These are phyloP conservation scores for Dryobates pubescens DNA, from an alignment of 2,797 vertebrate species.

Conservation along the genomic window DNA sequence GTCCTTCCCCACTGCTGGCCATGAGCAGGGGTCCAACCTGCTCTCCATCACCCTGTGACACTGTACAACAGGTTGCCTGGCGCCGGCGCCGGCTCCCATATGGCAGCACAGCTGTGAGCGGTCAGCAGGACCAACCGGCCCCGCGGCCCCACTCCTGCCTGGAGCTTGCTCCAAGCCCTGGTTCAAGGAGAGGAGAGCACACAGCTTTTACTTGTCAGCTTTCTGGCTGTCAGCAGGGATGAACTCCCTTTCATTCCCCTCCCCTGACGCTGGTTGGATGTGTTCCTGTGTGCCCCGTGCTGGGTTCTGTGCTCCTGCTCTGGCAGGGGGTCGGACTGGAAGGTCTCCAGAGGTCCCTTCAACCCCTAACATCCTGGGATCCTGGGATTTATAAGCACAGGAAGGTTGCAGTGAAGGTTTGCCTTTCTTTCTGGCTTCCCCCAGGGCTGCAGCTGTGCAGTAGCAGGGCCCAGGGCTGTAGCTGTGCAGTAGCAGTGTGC, in stretches of 20 bases:
- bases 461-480: background rate
- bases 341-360: no score
- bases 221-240: constrained; percentile 55
- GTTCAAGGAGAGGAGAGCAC: constrained; percentile 73
- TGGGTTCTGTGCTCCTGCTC: no score
- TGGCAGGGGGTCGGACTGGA: no score
- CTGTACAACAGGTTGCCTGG: constrained; percentile 89
- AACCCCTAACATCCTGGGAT: no score
- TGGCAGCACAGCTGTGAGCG: constrained; percentile 81
- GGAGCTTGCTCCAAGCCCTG: constrained; percentile 76
- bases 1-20: constrained; percentile 75
- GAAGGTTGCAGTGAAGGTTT: background rate
- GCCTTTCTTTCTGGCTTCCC: background rate
- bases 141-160: constrained; percentile 69
- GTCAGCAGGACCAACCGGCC: constrained; percentile 76
- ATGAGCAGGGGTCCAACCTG: constrained; percentile 77
- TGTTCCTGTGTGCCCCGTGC: no score
- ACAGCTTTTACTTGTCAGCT: constrained; percentile 77
- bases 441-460: background rate
- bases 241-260: background rate
- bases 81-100: constrained; percentile 80
- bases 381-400: background rate
- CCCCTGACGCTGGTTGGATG: no score
- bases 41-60: constrained; percentile 83
- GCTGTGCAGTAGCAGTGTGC: background rate